These are phyloP conservation scores for Abrostola tripartita DNA, from an alignment of 2,888 invertebrate species.

Conservation along the genomic window DNA sequence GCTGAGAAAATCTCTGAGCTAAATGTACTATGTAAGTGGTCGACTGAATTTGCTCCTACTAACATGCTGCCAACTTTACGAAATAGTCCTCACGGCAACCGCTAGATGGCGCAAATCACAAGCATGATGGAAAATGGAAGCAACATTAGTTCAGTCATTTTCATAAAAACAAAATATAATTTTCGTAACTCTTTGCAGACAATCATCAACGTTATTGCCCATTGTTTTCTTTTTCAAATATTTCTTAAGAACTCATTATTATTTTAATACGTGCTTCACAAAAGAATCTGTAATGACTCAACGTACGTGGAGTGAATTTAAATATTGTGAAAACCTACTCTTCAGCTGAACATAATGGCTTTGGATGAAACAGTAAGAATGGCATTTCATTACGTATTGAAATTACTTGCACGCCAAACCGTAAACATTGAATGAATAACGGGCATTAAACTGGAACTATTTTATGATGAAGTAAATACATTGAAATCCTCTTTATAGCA, in stretches of 20 bases:
- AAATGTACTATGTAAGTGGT: too few relatives aligned
- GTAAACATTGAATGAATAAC: conserved; percentile 24
- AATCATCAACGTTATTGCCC: too few relatives aligned
- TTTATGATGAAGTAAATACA: conserved; percentile 34
- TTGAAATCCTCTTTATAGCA: conserved; percentile 46
- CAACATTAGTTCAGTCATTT: background rate
- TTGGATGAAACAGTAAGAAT: conserved; percentile 19
- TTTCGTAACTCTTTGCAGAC: background rate
- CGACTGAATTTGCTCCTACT: conserved; percentile 17
- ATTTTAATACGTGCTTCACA: background rate
- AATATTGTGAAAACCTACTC: conserved; percentile 6
- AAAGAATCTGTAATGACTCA: background rate
- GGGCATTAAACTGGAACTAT: conserved; percentile 27
- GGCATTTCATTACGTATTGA: conserved; percentile 8
- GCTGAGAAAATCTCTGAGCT: conserved; percentile 3
- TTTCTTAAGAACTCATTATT: background rate
- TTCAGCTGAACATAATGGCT: conserved; percentile 11
- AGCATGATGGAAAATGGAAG: background rate
- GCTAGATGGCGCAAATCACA: conserved; percentile 44
- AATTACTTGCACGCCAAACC: conserved; percentile 21
- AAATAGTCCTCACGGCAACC: conserved; percentile 25
- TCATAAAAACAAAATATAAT: background rate
- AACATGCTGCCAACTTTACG: conserved; percentile 7
- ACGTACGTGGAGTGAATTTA: conserved; percentile 5
- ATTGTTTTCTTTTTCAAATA: background rate